Conservation (phyloP, 2,113 vertebrate genomes). For the Scomber scombrus region DNA sequence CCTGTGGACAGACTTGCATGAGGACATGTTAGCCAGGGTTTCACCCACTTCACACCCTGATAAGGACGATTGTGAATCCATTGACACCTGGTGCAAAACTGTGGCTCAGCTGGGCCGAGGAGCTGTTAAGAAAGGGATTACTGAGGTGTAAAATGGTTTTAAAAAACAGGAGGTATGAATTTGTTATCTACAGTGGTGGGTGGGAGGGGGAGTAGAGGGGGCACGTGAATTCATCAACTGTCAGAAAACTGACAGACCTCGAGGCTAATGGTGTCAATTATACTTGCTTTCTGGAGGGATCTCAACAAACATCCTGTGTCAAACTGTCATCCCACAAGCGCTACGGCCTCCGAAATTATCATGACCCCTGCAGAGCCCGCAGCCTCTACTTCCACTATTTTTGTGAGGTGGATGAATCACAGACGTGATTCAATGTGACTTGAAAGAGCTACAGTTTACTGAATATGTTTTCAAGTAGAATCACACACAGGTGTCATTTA, state of each 20-base stretch:
- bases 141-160: constrained; percentile 71
- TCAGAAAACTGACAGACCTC: constrained; percentile 71
- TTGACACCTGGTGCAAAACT: constrained; percentile 61
- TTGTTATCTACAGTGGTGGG: constrained; percentile 44
- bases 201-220: neutral
- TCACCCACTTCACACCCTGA: constrained; percentile 59
- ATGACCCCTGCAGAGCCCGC: constrained; percentile 64
- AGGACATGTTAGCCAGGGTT: constrained; percentile 36
- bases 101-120: constrained; percentile 77
- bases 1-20: constrained; percentile 37
- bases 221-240: constrained; percentile 64
- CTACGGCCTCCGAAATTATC: constrained; percentile 61
- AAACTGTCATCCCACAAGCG: constrained; percentile 71
- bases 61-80: constrained; percentile 64
- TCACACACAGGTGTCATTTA: constrained; percentile 23
- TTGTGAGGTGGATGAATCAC: constrained; percentile 50
- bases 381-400: constrained; percentile 45
- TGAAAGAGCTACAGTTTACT: constrained; percentile 27
- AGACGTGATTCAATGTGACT: constrained; percentile 35
- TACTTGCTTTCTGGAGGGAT: constrained; percentile 57
- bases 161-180: constrained; percentile 67
- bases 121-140: constrained; percentile 65
- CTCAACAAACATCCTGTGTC: constrained; percentile 49
- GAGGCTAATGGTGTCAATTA: constrained; percentile 80
- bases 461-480: constrained; percentile 11